Conservation (phyloP, 2,797 vertebrate genomes). For the Emys orbicularis region DNA sequence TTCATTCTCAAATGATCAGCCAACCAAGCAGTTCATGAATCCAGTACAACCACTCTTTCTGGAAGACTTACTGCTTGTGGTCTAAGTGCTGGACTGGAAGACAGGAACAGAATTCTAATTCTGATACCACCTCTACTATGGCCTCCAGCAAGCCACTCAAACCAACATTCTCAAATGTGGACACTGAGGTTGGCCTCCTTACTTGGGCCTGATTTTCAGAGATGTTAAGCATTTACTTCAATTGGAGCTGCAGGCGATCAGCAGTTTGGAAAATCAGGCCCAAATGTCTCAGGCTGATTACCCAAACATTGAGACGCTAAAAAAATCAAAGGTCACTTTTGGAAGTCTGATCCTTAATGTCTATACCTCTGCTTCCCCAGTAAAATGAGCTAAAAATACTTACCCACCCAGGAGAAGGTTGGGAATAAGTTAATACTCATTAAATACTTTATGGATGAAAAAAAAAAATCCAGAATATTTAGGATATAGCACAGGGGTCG, state of each 20-base stretch:
- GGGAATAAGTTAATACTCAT: not conserved
- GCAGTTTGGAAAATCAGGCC: not conserved
- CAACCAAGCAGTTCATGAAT: not conserved
- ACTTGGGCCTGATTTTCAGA: not conserved
- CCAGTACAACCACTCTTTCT: fast-evolving
- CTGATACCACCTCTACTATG: not conserved
- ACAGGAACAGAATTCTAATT: not conserved
- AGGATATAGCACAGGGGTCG: not conserved
- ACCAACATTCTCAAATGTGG: not conserved
- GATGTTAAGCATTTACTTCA: fast-evolving
- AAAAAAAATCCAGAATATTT: not conserved
- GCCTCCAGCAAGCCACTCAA: not conserved
- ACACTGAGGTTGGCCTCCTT: fast-evolving
- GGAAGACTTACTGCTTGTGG: fast-evolving
- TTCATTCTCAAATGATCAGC: not conserved
- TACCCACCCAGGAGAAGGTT: not conserved
- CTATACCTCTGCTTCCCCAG: not conserved
- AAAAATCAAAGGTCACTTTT: not conserved
- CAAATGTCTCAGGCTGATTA: not conserved
- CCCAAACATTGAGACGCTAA: fast-evolving
- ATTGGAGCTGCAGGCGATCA: not conserved
- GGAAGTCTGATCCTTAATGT: not conserved
- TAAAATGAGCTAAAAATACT: not conserved
- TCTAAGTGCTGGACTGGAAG: fast-evolving
- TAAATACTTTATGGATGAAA: not conserved